Conservation (phyloP, 2,888 invertebrate species). For the Cyclophora albipunctata region DNA sequence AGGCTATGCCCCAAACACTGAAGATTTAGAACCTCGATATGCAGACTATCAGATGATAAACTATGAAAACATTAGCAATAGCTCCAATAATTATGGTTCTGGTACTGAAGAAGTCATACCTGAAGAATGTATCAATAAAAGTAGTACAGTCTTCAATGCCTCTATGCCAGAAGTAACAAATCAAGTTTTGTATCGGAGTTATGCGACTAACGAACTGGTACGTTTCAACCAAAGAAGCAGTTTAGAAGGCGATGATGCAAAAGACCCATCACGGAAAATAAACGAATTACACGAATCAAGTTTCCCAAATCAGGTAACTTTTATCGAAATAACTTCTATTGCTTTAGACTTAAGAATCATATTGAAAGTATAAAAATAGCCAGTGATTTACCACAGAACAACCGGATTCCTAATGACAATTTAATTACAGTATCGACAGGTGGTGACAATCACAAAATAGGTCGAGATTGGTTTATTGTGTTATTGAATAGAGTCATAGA, state of each 20-base stretch:
- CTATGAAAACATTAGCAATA: conserved; percentile 60
- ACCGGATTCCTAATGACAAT: conserved; percentile 64
- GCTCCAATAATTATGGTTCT: conserved; percentile 51
- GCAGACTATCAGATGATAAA: conserved; percentile 50
- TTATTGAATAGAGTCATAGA: conserved; percentile 22
- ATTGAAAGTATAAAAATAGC: conserved; percentile 11
- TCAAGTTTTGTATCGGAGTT: conserved; percentile 48
- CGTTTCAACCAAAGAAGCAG: conserved; percentile 46
- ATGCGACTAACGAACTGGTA: conserved; percentile 44
- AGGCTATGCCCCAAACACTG: conserved; percentile 39
- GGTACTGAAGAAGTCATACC: conserved; percentile 45
- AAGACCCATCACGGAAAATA: conserved; percentile 46
- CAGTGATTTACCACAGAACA: conserved; percentile 53
- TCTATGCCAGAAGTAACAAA: conserved; percentile 33
- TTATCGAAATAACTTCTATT: conserved; percentile 28
- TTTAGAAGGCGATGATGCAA: conserved; percentile 38
- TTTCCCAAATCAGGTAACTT: conserved; percentile 57
- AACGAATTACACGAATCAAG: conserved; percentile 46
- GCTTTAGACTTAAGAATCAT: conserved; percentile 11
- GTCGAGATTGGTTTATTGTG: conserved; percentile 41
- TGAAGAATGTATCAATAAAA: conserved; percentile 41
- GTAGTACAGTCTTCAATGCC: conserved; percentile 31
- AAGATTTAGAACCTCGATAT: conserved; percentile 49
- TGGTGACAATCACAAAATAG: conserved; percentile 47
- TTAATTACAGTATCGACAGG: conserved; percentile 51